Percentiles rank a stretch among this genome's conserved stretches.
These are phyloP conservation scores for Neogale vison DNA, from an alignment of 2,113 vertebrate species.

Conservation along the genomic window DNA sequence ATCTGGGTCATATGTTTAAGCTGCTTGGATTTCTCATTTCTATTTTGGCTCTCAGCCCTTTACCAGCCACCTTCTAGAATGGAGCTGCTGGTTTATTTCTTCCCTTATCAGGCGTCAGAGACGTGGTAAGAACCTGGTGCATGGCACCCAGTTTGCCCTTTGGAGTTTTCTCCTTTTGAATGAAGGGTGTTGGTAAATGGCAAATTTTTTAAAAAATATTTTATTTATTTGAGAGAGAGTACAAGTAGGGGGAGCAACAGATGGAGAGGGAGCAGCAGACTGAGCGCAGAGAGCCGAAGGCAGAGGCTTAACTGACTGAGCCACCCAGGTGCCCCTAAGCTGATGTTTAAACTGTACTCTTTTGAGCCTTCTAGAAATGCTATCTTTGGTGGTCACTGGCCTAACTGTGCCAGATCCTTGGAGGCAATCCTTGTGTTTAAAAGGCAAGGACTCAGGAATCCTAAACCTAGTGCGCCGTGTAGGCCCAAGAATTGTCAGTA, in stretches of 20 bases:
- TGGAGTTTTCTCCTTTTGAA: neutral
- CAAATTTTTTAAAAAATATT: neutral
- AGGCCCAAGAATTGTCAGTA: neutral
- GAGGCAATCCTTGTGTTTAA: neutral
- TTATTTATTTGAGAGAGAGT: no score
- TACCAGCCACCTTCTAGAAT: neutral
- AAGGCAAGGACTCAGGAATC: neutral
- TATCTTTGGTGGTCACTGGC: neutral
- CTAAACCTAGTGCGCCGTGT: neutral
- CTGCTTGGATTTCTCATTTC: neutral
- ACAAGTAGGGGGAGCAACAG: no score
- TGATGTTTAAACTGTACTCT: neutral
- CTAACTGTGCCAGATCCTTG: neutral
- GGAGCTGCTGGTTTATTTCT: neutral
- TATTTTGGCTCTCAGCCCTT: neutral
- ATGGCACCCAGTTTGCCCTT: neutral
- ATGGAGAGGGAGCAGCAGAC: no score
- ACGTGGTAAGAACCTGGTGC: neutral
- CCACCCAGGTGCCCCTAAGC: no score
- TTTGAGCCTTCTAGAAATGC: neutral
- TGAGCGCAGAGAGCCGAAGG: no score
- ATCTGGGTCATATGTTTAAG: neutral
- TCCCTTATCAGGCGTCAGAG: neutral
- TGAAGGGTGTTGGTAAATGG: neutral
- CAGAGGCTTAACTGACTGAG: no score